Evolutionary conservation across 1,140 invertebrate species (phyloP), one percentile per base, ranked within the genome.

Genomic region (Magallana angulata): DNA sequence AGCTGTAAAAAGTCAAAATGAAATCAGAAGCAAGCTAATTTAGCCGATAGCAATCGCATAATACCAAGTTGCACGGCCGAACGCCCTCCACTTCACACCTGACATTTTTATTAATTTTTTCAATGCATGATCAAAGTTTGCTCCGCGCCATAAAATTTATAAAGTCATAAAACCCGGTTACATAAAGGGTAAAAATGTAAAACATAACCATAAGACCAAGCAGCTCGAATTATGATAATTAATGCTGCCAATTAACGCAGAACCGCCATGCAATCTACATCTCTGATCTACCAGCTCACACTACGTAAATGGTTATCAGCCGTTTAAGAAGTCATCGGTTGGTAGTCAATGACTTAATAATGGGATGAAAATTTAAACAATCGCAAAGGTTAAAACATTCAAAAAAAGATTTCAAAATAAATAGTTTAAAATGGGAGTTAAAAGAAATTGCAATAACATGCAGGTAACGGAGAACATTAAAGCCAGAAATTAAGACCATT

Each of bases 91-190:
- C 14, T 76, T 76, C 24, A 76, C 68, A 76, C 68, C 68, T 76
- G 24, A 76, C 68, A 76, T 76, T 76, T 76, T 76, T 76, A 76
- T 76, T 76, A 76, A 76, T 76, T 76, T 76, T 71, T 76, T 76
- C 11, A 36, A 30, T 30, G 68, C 36, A 30, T 30, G 68, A 76
- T 76, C 68, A 76, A 76, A 76, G 68, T 76, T 18, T 76, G 24
- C 24, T 30, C 12, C 24, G 68, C 18, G 24, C 36, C 68, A 76
- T 76, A 76, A 76, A 76, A 76, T 76, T 76, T 30, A 30, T 12
- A 76, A 76, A 30, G 68, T 9, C 24, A 76, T 76, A 30, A 76
- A 76, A 76, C 18, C 68, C 14, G 68, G 68, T 76, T 76, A 76
- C 68, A 76, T 76, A 76, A 76, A 76, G 68, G 68, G 36, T 30